Percentiles rank a stretch among this genome's conserved stretches.
Conservation (phyloP, 2,797 vertebrate genomes). For the Bradypus variegatus region DNA sequence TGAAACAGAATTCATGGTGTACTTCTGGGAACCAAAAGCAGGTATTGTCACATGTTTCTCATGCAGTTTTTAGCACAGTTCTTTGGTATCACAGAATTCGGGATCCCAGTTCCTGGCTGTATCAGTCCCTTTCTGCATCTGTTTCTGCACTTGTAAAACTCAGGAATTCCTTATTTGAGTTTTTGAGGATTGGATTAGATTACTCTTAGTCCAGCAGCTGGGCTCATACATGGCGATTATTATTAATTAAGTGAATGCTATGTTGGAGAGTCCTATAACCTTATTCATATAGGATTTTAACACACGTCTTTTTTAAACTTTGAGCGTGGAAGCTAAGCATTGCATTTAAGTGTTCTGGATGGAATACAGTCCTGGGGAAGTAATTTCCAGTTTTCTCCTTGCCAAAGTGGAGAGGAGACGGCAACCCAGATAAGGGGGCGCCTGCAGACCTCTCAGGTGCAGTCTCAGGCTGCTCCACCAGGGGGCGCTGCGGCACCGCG, state of each 20-base stretch:
- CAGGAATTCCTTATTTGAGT: not conserved
- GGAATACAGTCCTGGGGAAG: not conserved
- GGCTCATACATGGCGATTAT: rapidly evolving
- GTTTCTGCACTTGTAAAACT: not conserved
- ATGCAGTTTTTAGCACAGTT: rapidly evolving
- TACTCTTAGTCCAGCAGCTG: too few relatives aligned
- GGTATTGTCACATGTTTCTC: rapidly evolving
- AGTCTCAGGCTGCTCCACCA: rapidly evolving
- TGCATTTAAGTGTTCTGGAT: not conserved
- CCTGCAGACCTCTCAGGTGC: not conserved
- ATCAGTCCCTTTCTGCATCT: rapidly evolving
- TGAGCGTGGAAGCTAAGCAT: not conserved
- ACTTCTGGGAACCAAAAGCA: not conserved
- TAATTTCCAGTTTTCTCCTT: not conserved
- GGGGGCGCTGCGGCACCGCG: not conserved
- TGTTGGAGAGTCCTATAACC: not conserved
- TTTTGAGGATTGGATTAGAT: not conserved
- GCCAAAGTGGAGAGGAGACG: rapidly evolving
- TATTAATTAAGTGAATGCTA: rapidly evolving
- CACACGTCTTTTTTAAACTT: not conserved
- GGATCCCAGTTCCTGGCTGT: not conserved
- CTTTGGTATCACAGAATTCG: too few relatives aligned
- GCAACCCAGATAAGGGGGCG: rapidly evolving
- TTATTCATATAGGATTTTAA: not conserved
- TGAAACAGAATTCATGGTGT: not conserved